Evolutionary conservation across 2,888 invertebrate species (phyloP), one percentile per base, ranked within the genome.

Genomic region (Ochropleura plecta): DNA sequence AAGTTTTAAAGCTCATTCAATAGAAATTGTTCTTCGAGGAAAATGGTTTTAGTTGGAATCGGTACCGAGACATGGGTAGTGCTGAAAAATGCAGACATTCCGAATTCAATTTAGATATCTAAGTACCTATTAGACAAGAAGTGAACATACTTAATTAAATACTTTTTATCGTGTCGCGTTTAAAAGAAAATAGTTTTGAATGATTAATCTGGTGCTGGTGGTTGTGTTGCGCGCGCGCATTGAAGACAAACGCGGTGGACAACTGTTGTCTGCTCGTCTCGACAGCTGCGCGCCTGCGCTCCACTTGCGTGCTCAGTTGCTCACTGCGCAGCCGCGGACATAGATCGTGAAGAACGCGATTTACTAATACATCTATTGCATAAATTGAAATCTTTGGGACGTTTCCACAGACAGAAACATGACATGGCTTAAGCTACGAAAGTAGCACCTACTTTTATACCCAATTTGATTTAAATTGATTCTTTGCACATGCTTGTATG

Each of bases 251-350:
- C 94, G 92, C 91, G 92, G 93, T 86, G 90, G 93, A 94, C 96
- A 95, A 95, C 95, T 96, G 96, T 94, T 95, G 96, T 96, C 96
- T 95, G 92, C 93, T 91, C 91, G 94, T 95, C 94, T 83, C 91
- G 94, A 94, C 96, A 96, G 96, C 96, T 96, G 96, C 93, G 59
- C 40, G 59, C 59, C 40, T 40, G 30, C 40, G 95, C 88, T 93
- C 94, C 91, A 94, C 93, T 95, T 94, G 94, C 88, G 90, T 49
- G 49, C 44, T 14, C 44, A n/a, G 62, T 14, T n/a, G 62, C 62
- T 44, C 62, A 62, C 44, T 5, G 44, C 78, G 77, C 82, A 80
- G 85, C 81, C 65, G 71, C 63, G 82, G 83, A 78, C 88, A 88
- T 81, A 86, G 78, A 82, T 83, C 84, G 82, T 86, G 78, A 81